Base-by-base conservation (phyloP, 2,888 invertebrate species). In the Ariolimax columbianus region DNA sequence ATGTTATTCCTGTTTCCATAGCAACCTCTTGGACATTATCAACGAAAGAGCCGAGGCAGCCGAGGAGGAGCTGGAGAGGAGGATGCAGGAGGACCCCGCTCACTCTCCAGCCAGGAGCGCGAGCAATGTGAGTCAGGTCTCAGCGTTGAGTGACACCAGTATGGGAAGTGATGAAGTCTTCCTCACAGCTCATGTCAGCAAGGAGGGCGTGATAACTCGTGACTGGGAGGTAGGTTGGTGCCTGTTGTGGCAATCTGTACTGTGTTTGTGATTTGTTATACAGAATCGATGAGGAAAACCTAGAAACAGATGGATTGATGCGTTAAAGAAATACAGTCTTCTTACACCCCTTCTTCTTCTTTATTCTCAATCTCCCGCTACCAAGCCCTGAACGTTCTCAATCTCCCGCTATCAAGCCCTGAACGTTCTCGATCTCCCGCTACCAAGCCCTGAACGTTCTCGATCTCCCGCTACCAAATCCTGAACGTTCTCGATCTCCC, bases 81-180 rank as follows among this genome's bases (percentile, higher is more conserved):
- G 90, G 55, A 86, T 89, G 63, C 89, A 89, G 88, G 90, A 90
- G 68, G 73, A 87, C 66, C 85, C 84, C 9, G 2, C 77, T 6
- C 80, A 72, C 14, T 81, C 80, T 7, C 81, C 85, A 30, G 81
- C 26, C n/a, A 85, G 90, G 38, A 90, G 90, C 77, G 88, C 89
- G 23, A 89, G 90, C 66, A 88, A 86, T 26, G 89, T 91, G 55
- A 85, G 85, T 6, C 90, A 91, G 47, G 89, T 91, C 38, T 91
- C 91, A 36, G 90, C 90, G 14, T 80, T 90, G 26, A 91, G 91
- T 86, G 90, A 90, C 84, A 90, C 90, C 86, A 92, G 92, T 82
- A 89, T 88, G 72, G 92, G 93, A 30, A 92, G 92, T 89, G 93
- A 93, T 89, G 93, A 93, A 79, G 93, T 93, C 68, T 93, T 93